A percentile compares a stretch with the other conserved stretches of the same genome.
These are phyloP conservation scores for Phodopus roborovskii DNA, from an alignment of 2,113 vertebrate genomes.

Conservation along the genomic window DNA sequence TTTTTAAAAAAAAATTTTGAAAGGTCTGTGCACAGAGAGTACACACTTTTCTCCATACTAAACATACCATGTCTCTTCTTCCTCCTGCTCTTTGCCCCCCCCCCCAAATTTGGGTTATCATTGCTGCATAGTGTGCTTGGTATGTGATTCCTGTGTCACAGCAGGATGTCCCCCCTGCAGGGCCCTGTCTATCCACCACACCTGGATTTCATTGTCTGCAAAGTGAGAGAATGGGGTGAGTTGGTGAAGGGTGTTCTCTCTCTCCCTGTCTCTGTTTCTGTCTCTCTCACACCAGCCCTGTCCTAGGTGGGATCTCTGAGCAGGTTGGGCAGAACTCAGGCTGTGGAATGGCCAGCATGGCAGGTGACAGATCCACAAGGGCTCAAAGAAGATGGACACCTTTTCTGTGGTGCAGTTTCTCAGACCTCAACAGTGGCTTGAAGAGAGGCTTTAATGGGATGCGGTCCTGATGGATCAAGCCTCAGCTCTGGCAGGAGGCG, in stretches of 20 bases:
- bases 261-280: too few relatives aligned
- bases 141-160: neutral
- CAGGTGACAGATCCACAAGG: neutral
- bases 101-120: neutral
- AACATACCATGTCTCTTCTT: neutral
- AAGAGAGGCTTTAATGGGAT: neutral
- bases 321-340: neutral
- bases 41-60: neutral
- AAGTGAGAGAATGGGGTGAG: neutral
- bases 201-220: neutral
- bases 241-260: neutral
- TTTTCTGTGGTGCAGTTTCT: neutral
- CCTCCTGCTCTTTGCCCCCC: neutral
- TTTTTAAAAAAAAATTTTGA: neutral
- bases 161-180: neutral
- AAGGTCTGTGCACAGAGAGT: neutral
- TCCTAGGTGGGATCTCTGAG: too few relatives aligned
- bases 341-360: neutral
- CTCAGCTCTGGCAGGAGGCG: conserved; percentile 5
- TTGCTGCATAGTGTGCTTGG: neutral
- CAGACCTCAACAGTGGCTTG: neutral
- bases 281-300: too few relatives aligned
- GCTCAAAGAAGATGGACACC: neutral
- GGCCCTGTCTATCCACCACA: neutral
- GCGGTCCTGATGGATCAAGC: neutral